Evolutionary conservation across 2,888 invertebrate species (phyloP).

Genomic region (Pheosia gnoma): DNA sequence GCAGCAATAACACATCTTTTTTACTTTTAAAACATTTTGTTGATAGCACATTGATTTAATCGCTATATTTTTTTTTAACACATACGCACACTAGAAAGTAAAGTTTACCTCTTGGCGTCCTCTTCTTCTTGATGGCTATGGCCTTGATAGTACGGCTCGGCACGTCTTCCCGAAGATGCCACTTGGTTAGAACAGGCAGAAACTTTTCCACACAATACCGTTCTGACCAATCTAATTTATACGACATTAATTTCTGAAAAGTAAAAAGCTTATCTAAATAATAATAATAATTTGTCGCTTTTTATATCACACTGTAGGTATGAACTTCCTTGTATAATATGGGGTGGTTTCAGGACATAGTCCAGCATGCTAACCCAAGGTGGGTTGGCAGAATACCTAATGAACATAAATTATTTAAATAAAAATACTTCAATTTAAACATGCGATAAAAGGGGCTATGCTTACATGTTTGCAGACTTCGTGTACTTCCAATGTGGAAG

Average conservation of each 20-base stretch:
- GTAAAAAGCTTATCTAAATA: too few species aligned
- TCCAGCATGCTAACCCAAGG: too few species aligned
- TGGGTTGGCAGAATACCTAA: too few species aligned
- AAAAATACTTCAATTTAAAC: too few species aligned
- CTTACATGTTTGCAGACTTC: too few species aligned
- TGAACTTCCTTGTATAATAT: too few species aligned
- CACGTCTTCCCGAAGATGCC: conserved; percentile 86
- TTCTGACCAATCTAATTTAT: conserved; percentile 89
- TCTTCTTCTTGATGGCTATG: conserved; percentile 68
- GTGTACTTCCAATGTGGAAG: too few species aligned
- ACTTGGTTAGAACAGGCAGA: conserved; percentile 89
- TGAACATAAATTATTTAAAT: too few species aligned
- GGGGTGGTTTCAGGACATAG: too few species aligned
- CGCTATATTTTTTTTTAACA: not conserved
- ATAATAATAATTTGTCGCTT: too few species aligned
- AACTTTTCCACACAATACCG: conserved; percentile 91
- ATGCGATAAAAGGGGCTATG: conserved; percentile 5
- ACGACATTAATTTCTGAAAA: conserved; percentile 86
- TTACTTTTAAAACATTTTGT: too few species aligned
- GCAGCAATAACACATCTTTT: conserved; percentile 23
- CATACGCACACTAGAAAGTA: not conserved
- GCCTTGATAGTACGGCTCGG: conserved; percentile 63
- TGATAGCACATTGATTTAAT: not conserved
- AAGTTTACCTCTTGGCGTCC: conserved; percentile 75
- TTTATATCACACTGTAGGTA: too few species aligned